Base-by-base conservation (phyloP, 2,888 invertebrate genomes). In the Andricus curvator region DNA sequence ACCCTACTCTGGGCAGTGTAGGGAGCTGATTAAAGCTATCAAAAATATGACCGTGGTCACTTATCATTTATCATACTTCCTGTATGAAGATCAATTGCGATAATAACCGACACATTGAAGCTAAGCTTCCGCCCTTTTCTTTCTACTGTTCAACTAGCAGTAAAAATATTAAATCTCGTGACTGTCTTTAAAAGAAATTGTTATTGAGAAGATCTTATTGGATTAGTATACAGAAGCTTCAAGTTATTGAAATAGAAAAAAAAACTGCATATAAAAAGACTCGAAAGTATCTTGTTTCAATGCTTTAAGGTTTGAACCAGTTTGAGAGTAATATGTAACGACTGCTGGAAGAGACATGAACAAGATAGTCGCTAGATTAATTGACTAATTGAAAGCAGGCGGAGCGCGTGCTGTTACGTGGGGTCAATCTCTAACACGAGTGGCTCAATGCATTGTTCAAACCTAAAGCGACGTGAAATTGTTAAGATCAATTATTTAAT, bases 341-440 rank as follows among this genome's bases (percentile, higher is more conserved):
- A 20, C 60, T 60, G n/a, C 20, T 60, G 11, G 22, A 60, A 60
- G 60, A 60, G 11, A 60, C 22, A 22, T 13, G 60, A 60, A 11
- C 60, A 60, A 22, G 22, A 81, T 80, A 77, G 82, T 83, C 85
- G 88, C 86, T 86, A 81, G 84, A 86, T 91, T 90, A 88, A 86
- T 88, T 88, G 86, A 89, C 91, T 90, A 89, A 90, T 87, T 85
- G 87, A 88, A 83, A 84, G 83, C 86, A 84, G 85, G 84, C 83
- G 81, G 83, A 81, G 74, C 86, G 85, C 89, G 88, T 88, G 89
- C 85, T 84, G 85, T 81, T 84, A 79, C 83, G 80, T 82, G 84
- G 88, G 90, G 88, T 89, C 89, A 89, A 88, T 85, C 74, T 74
- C 33, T 33, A 33, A 33, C 56, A 15, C 22, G 33, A 13, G 33